phyloP scores from a whole-genome alignment of 2,888 invertebrate genomes.

The Lasioglossum figueresi region DNA sequence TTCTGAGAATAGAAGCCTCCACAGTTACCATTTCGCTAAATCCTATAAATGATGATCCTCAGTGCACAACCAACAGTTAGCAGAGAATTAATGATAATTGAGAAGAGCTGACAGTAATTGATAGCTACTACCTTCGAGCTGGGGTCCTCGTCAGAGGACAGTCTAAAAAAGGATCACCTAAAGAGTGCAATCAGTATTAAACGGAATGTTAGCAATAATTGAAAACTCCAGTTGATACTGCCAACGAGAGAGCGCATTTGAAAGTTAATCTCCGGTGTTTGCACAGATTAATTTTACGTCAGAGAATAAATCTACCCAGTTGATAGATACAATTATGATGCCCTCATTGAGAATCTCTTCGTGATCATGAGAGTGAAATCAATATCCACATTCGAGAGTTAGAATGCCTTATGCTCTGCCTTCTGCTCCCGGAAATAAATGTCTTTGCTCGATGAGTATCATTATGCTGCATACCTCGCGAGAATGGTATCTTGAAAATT shows the following conservation, averaged over 20 bases:
- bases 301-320: neutral
- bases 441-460: neutral
- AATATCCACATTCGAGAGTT: neutral
- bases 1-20: neutral
- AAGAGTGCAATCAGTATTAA: neutral
- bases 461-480: neutral
- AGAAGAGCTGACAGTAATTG: neutral
- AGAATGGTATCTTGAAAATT: neutral
- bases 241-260: neutral
- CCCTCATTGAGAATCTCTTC: neutral
- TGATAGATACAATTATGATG: neutral
- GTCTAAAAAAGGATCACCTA: neutral
- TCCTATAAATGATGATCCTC: conserved; percentile 1
- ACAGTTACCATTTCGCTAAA: neutral
- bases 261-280: conserved; percentile 1
- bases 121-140: neutral
- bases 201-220: neutral
- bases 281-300: neutral
- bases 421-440: neutral
- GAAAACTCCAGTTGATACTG: neutral
- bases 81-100: neutral
- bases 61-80: neutral
- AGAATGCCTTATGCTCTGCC: neutral
- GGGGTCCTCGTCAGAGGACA: neutral
- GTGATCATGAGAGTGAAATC: neutral